Evolutionary conservation across 1,140 invertebrate genomes (phyloP).

Genomic region (Papilio aristodemus): DNA sequence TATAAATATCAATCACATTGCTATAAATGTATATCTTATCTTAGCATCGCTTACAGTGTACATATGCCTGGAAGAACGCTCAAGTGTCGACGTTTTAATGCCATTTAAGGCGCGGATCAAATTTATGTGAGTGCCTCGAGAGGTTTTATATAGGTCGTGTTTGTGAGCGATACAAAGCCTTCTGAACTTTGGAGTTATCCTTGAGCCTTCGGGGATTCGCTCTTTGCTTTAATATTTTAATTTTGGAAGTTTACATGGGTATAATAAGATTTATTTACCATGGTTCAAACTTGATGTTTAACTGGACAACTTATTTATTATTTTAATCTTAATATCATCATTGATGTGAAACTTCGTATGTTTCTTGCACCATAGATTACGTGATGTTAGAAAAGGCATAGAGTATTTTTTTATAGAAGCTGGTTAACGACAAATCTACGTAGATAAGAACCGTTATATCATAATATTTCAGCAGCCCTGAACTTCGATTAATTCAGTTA

Average conservation of each 20-base stretch:
- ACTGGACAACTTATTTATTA: too few species aligned
- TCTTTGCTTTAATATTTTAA: background rate
- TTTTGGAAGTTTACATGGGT: too few species aligned
- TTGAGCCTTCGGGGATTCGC: background rate
- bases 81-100: conserved; percentile 43
- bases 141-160: conserved; percentile 35
- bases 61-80: background rate
- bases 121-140: conserved; percentile 43
- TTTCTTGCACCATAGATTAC: too few species aligned
- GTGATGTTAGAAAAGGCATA: too few species aligned
- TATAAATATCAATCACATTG: too few species aligned
- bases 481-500: too few species aligned
- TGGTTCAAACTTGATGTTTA: too few species aligned
- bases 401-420: too few species aligned
- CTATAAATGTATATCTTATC: background rate
- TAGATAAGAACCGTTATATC: background rate
- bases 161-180: conserved; percentile 22
- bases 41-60: conserved; percentile 3
- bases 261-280: too few species aligned
- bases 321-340: too few species aligned
- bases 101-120: conserved; percentile 40
- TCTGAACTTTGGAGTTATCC: conserved; percentile 12
- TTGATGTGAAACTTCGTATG: too few species aligned
- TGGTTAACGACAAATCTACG: too few species aligned
- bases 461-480: background rate